phyloP scores from a whole-genome alignment of 2,113 vertebrate genomes.

The Vicugna pacos region DNA sequence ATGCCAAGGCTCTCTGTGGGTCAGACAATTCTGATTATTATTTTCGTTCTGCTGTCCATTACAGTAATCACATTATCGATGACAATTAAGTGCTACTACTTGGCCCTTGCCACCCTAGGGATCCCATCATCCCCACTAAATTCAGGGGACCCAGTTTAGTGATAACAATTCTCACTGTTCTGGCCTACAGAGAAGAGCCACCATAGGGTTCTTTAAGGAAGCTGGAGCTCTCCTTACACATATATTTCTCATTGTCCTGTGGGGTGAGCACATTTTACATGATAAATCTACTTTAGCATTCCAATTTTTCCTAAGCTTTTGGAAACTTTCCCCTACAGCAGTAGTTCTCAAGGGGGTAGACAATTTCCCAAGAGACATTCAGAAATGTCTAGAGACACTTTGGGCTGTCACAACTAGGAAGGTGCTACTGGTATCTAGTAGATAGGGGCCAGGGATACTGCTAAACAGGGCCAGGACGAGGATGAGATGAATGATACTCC shows the following conservation, averaged over 20 bases:
- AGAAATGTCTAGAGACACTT: not conserved
- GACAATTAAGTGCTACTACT: not conserved
- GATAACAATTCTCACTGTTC: not conserved
- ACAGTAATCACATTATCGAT: not conserved
- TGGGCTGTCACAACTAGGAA: not conserved
- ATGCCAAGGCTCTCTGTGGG: not conserved
- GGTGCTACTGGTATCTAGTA: not conserved
- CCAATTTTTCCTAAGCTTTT: not conserved
- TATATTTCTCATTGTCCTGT: not conserved
- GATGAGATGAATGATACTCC: not conserved
- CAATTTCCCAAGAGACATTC: not conserved
- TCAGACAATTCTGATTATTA: not conserved
- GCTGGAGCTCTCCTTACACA: not conserved
- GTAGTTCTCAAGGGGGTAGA: not conserved
- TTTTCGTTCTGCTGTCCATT: not conserved
- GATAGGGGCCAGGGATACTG: not conserved
- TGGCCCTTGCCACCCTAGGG: not conserved
- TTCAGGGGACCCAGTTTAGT: not conserved
- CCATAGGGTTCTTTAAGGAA: not conserved
- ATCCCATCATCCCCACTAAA: not conserved
- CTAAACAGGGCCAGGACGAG: not conserved
- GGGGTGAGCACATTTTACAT: not conserved
- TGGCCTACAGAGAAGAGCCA: not conserved
- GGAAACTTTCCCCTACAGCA: not conserved
- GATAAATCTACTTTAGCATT: not conserved